Base-by-base conservation (phyloP, 1,140 invertebrate genomes). In the Ceratosolen solmsi region DNA sequence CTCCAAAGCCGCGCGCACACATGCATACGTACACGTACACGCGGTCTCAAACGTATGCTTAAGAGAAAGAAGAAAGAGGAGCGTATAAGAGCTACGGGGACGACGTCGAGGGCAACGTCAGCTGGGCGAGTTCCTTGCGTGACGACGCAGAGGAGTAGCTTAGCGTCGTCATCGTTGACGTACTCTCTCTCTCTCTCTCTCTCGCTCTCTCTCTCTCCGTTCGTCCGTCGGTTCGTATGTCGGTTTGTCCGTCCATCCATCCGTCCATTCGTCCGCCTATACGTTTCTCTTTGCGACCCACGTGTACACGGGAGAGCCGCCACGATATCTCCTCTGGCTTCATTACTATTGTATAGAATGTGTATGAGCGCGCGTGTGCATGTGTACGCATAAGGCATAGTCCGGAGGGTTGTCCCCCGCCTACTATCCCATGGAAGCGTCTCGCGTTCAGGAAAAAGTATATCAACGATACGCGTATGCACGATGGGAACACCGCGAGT, bases 111-210 rank as follows among this genome's bases (percentile, higher is more conserved):
- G 84, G 86, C n/a, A 85, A 86, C 87, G 87, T 89, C 88, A 89
- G 88, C 86, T 89, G 88, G 87, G 76, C 74, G 82, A 83, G 84
- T 88, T 73, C 88, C 87, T 89, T 86, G 88, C 88, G 88, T 89
- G 88, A 88, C 88, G 86, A 85, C 85, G 41, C 25, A 30, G 86
- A 17, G 75, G 38, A 22, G 13, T 36, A 36, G 9, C 46, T 58
- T 33, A 30, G 9, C 63, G 65, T 20, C 65, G 65, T 58, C 60
- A 56, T 70, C 63, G 77, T 71, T 54, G 49, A 68, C 30, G 75
- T 25, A 49, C 20, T 36, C 65, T 27, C 49, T 11, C 25, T 41
- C 51, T 46, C 68, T 27, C 36, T n/a, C 68, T 4, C 15, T 49
- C 27, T 49, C 46, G n/a, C 70, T 46, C 41, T 51, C n/a, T 51